A percentile compares a stretch with the other conserved stretches of the same genome.
Conservation (phyloP, 2,113 vertebrate genomes). For the Cettia cetti region DNA sequence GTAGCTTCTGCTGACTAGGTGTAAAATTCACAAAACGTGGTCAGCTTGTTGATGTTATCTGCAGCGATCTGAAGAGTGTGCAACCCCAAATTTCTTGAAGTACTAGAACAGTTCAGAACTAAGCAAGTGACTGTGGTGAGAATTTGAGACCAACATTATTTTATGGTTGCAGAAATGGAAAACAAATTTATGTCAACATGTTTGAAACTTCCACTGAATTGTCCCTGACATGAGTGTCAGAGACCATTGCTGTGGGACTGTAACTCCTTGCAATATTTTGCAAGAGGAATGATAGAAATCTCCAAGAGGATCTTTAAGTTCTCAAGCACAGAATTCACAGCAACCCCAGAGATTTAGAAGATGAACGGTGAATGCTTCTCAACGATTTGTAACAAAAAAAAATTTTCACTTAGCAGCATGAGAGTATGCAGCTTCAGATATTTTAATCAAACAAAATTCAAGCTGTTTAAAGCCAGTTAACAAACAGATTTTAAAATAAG, state of each 20-base stretch:
- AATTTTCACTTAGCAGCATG: background rate
- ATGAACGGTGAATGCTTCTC: background rate
- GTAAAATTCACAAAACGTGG: background rate
- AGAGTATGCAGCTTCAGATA: background rate
- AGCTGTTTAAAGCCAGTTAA: background rate
- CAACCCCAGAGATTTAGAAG: background rate
- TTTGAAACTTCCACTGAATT: background rate
- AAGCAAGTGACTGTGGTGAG: background rate
- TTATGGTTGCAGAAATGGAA: background rate
- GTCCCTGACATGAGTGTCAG: background rate
- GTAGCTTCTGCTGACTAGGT: background rate
- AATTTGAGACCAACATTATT: background rate
- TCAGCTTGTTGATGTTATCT: background rate
- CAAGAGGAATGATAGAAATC: background rate
- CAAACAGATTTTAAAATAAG: background rate
- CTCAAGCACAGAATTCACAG: background rate
- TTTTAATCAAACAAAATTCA: background rate
- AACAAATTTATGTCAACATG: background rate
- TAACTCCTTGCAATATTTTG: slow-evolving; percentile 1
- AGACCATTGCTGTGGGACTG: background rate
- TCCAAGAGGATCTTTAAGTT: background rate
- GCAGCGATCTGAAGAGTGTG: background rate
- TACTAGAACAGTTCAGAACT: background rate
- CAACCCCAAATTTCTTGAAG: background rate
- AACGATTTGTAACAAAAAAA: background rate